Percentiles rank a stretch among this genome's conserved stretches.
Evolutionary conservation across 2,888 invertebrate species (phyloP).

Genomic region (Phyllotreta striolata): DNA sequence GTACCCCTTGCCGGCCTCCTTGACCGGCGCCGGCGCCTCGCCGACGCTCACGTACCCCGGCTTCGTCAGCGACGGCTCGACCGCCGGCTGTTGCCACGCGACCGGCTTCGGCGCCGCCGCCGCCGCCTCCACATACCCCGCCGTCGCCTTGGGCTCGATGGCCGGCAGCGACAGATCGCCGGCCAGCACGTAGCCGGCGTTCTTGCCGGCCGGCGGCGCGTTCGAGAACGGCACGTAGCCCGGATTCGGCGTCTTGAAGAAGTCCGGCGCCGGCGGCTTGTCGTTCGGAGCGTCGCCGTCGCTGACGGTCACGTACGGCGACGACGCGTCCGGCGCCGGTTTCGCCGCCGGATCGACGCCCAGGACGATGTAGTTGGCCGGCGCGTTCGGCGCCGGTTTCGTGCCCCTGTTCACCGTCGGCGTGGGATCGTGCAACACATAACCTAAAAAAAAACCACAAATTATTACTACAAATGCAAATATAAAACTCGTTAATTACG

Average conservation of each 20-base stretch:
- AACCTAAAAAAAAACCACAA: slow-evolving; percentile 25
- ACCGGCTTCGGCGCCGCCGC: slow-evolving; percentile 17
- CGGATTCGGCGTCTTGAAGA: slow-evolving; percentile 48
- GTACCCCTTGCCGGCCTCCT: slow-evolving; percentile 48
- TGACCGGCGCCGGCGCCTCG: slow-evolving; percentile 43
- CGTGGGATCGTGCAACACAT: slow-evolving; percentile 36
- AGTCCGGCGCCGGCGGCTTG: slow-evolving; percentile 39
- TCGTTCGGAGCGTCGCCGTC: slow-evolving; percentile 41
- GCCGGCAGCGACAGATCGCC: slow-evolving; percentile 37
- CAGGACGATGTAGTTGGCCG: slow-evolving; percentile 52
- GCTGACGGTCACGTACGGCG: slow-evolving; percentile 46
- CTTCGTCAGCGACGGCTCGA: slow-evolving; percentile 40
- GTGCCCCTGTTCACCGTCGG: slow-evolving; percentile 32
- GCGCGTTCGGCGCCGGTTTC: slow-evolving; percentile 29
- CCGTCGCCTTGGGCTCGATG: slow-evolving; percentile 2
- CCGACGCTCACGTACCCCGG: slow-evolving; percentile 52
- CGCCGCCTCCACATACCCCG: slow-evolving; percentile 1
- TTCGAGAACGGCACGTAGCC: slow-evolving; percentile 51
- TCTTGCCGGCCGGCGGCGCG: slow-evolving; percentile 36
- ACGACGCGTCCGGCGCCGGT: slow-evolving; percentile 43
- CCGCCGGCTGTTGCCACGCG: slow-evolving; percentile 43
- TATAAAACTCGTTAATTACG: slow-evolving; percentile 12
- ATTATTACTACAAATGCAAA: slow-evolving; percentile 7
- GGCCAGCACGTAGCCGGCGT: slow-evolving; percentile 53
- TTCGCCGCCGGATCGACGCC: slow-evolving; percentile 47